Evolutionary conservation across 2,113 vertebrate genomes (phyloP).

Genomic region (Geothlypis trichas): DNA sequence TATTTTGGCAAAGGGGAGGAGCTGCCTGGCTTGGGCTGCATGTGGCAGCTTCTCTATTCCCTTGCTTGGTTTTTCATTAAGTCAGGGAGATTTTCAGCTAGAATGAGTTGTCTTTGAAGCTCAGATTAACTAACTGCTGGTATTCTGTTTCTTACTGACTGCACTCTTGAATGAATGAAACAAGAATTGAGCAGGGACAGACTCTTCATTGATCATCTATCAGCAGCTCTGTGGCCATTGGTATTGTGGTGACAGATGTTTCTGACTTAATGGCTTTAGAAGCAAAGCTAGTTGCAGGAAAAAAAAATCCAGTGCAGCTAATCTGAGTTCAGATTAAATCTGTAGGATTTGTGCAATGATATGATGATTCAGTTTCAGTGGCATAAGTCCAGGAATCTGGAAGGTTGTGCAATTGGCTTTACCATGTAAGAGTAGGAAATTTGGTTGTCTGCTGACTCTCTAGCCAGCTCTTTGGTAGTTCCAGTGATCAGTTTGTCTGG

Average conservation of each 20-base stretch:
- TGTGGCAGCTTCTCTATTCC: neutral
- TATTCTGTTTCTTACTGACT: neutral
- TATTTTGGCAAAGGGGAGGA: neutral
- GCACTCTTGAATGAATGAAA: neutral
- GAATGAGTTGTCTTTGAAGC: neutral
- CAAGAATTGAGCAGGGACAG: neutral
- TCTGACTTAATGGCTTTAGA: neutral
- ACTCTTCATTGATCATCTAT: neutral
- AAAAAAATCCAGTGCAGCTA: neutral
- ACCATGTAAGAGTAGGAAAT: neutral
- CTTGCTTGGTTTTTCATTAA: neutral
- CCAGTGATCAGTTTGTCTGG: neutral
- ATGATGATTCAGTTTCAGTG: neutral
- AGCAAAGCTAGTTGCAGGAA: neutral
- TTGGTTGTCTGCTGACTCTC: neutral
- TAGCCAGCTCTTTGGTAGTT: neutral
- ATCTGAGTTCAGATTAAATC: neutral
- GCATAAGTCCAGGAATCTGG: neutral
- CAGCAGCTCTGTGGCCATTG: neutral
- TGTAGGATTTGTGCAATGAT: neutral
- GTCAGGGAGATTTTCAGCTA: neutral
- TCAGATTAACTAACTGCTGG: neutral
- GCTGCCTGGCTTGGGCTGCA: neutral
- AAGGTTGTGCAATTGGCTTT: neutral
- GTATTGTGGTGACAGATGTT: neutral